These are phyloP conservation scores for Orussus abietinus DNA, from an alignment of 1,140 invertebrate species.

Conservation along the genomic window DNA sequence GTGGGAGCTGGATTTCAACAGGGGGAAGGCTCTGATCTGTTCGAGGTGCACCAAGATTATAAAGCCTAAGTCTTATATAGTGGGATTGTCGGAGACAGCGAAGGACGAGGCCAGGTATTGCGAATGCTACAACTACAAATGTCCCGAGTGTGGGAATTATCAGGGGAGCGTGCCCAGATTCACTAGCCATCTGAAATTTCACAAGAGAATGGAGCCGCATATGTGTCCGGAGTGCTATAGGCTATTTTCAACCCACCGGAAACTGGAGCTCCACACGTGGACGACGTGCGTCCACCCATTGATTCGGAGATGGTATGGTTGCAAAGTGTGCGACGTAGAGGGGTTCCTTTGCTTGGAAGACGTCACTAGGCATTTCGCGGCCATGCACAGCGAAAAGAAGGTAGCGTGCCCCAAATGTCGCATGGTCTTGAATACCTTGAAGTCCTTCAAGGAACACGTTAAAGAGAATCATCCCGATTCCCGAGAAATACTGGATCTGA, in stretches of 20 bases:
- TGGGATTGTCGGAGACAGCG: constrained; percentile 33
- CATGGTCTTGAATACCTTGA: constrained; percentile 26
- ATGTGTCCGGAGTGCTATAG: constrained; percentile 39
- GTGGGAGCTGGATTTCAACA: background rate
- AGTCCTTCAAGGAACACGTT: constrained; percentile 28
- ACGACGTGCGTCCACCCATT: constrained; percentile 38
- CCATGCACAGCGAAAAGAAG: constrained; percentile 33
- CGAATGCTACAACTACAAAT: constrained; percentile 37
- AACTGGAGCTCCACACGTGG: constrained; percentile 40
- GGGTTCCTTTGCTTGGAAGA: constrained; percentile 42
- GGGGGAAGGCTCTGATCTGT: constrained; percentile 15
- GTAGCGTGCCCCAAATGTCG: constrained; percentile 32
- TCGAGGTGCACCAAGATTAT: constrained; percentile 23
- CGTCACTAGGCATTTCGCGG: constrained; percentile 35
- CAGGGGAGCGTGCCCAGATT: constrained; percentile 32
- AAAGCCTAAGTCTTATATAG: constrained; percentile 35
- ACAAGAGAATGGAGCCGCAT: constrained; percentile 28
- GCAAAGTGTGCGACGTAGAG: constrained; percentile 40
- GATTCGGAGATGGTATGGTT: constrained; percentile 28
- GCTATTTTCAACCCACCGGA: constrained; percentile 19
- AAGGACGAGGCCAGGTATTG: constrained; percentile 29
- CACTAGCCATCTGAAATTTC: constrained; percentile 36
- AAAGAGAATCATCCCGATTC: constrained; percentile 21
- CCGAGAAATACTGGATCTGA: constrained; percentile 5
- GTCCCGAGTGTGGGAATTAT: constrained; percentile 34